phyloP scores from a whole-genome alignment of 1,140 invertebrate genomes.

The Helicoverpa armigera region DNA sequence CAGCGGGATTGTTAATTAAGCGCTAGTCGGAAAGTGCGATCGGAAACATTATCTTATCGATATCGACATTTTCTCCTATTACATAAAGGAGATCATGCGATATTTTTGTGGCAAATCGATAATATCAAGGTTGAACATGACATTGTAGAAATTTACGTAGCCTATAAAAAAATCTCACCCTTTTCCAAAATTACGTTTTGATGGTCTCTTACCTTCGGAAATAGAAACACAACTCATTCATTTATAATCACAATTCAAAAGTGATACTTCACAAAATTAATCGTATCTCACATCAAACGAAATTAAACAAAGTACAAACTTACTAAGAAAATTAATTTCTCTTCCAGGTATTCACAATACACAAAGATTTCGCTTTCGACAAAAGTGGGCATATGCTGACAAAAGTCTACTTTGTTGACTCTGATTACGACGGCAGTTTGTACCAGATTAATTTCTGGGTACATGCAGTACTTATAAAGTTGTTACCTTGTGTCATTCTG shows the following conservation, averaged over 20 bases:
- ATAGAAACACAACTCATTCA: background rate
- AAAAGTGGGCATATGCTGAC: slow-evolving; percentile 65
- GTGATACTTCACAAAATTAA: no score
- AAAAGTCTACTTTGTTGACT: slow-evolving; percentile 90
- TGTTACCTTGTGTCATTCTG: slow-evolving; percentile 93
- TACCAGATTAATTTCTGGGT: slow-evolving; percentile 94
- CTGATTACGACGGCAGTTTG: slow-evolving; percentile 88
- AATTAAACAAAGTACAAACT: background rate
- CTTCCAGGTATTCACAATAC: slow-evolving; percentile 83
- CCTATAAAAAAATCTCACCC: background rate
- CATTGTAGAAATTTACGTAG: background rate
- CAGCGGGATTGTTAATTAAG: slow-evolving; percentile 22
- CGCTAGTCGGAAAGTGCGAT: slow-evolving; percentile 6
- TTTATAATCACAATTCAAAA: background rate
- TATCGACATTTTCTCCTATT: slow-evolving; percentile 3
- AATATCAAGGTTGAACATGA: background rate
- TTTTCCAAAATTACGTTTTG: background rate
- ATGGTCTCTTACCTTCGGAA: background rate
- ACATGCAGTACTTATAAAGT: slow-evolving; percentile 94
- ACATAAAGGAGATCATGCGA: background rate
- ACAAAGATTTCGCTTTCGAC: slow-evolving; percentile 79
- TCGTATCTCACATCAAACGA: background rate
- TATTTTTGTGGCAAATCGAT: background rate
- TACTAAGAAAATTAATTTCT: slow-evolving; percentile 28
- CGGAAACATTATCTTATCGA: slow-evolving; percentile 8